A percentile compares a stretch with the other conserved stretches of the same genome.
These are phyloP conservation scores for Panagrolaimus sp. DNA, from an alignment of 1,140 invertebrate species.

Conservation along the genomic window DNA sequence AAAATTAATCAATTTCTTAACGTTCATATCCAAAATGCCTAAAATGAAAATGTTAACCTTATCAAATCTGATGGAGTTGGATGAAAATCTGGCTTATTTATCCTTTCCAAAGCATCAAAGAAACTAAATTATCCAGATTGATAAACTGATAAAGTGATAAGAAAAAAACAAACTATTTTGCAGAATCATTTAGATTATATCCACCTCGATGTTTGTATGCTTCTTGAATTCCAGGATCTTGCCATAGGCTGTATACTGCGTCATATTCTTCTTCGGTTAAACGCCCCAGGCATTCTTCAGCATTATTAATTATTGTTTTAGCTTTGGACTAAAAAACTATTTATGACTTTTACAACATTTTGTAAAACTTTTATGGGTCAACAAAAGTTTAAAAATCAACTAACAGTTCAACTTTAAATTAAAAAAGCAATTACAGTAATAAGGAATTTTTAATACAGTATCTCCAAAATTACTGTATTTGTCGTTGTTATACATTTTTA, in stretches of 20 bases:
- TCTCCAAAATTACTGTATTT: too few relatives aligned
- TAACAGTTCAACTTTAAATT: too few relatives aligned
- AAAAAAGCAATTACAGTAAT: too few relatives aligned
- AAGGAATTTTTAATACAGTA: too few relatives aligned
- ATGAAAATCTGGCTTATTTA: constrained; percentile 10
- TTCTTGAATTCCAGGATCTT: constrained; percentile 1
- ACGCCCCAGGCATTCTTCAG: background rate
- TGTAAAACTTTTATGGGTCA: too few relatives aligned
- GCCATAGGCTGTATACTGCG: background rate
- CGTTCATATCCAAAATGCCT: background rate
- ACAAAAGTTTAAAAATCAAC: too few relatives aligned
- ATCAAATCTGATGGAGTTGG: constrained; percentile 15
- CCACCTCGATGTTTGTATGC: constrained; percentile 13
- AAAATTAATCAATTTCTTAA: background rate
- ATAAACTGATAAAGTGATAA: too few relatives aligned
- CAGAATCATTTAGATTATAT: constrained; percentile 21
- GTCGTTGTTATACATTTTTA: too few relatives aligned
- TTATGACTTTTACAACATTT: too few relatives aligned
- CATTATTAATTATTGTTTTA: too few relatives aligned
- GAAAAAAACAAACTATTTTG: constrained; percentile 13
- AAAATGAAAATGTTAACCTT: too few relatives aligned
- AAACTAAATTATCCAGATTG: background rate
- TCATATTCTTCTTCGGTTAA: constrained; percentile 11
- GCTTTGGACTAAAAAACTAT: too few relatives aligned
- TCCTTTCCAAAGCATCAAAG: background rate